Base-by-base conservation (phyloP, 2,888 invertebrate genomes). In the Encarsia formosa region DNA sequence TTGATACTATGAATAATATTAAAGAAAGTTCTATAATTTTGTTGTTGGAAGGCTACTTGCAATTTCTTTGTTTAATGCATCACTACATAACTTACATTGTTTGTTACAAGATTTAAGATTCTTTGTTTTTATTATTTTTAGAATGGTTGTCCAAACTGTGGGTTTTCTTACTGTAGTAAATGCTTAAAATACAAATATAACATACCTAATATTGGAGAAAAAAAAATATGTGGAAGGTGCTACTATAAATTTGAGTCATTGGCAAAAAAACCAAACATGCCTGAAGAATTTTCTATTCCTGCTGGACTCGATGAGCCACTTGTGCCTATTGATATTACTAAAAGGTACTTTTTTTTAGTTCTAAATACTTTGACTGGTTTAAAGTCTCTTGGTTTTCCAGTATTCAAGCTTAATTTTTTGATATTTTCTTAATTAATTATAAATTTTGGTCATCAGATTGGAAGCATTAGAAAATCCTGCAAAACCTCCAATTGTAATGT, bases 71-170 rank as follows among this genome's bases (percentile, higher is more conserved):
- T n/a, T n/a, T n/a, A n/a, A n/a, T n/a, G n/a, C n/a, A n/a, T n/a
- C n/a, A n/a, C n/a, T n/a, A n/a, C n/a, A n/a, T n/a, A n/a, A n/a
- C n/a, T n/a, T n/a, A n/a, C n/a, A n/a, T n/a, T n/a, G n/a, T n/a
- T n/a, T n/a, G n/a, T n/a, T n/a, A n/a, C n/a, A n/a, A n/a, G n/a
- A n/a, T n/a, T n/a, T n/a, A n/a, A n/a, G n/a, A n/a, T n/a, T n/a
- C n/a, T n/a, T n/a, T n/a, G n/a, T n/a, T n/a, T n/a, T n/a, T 54
- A 46, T 59, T 38, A 57, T 46, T 48, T 50, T 50, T 79, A 75
- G 91, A 79, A 82, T 76, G 91, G 88, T 18, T 93, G 92, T 70
- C 85, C 88, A 35, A 82, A 81, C 65, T 93, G 92, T 76, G 89
- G 89, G 24, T 86, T 86, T 75, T 86, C 89, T 40, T 90, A 85